phyloP scores from a whole-genome alignment of 1,140 invertebrate species.

The Nebria ingens region DNA sequence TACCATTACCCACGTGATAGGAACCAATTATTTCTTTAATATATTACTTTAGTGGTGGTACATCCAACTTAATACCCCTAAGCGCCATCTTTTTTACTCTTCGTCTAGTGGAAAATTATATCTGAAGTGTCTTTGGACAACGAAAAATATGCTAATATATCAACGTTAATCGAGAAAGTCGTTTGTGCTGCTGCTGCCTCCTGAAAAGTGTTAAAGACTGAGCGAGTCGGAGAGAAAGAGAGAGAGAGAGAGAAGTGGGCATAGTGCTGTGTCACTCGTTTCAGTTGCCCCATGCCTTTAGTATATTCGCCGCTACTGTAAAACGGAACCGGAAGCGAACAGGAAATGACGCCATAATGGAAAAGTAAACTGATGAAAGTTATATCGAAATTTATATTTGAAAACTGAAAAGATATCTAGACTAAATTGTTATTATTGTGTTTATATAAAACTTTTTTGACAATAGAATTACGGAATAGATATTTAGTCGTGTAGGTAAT shows the following conservation, averaged over 20 bases:
- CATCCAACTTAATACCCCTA: background rate
- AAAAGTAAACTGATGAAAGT: background rate
- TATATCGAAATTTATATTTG: background rate
- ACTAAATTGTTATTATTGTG: background rate
- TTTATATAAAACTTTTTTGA: background rate
- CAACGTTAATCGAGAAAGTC: constrained; percentile 4
- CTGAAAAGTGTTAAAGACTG: background rate
- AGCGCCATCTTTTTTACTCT: too few species aligned
- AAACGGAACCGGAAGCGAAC: background rate
- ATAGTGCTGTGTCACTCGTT: too few species aligned
- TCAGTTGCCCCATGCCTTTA: too few species aligned
- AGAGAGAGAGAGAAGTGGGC: background rate
- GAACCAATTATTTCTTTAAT: constrained; percentile 9
- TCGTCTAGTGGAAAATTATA: constrained; percentile 5
- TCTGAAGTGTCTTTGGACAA: constrained; percentile 2
- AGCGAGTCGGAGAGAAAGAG: background rate
- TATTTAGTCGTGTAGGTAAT: background rate
- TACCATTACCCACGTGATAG: background rate
- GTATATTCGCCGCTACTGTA: too few species aligned
- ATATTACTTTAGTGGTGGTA: constrained; percentile 4
- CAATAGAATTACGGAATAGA: background rate
- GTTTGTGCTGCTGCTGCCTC: background rate
- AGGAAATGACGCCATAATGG: constrained; percentile 3
- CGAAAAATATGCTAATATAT: constrained; percentile 9
- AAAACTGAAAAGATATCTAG: background rate